Conservation (phyloP, 2,888 invertebrate genomes). For the Andrena bicolor region DNA sequence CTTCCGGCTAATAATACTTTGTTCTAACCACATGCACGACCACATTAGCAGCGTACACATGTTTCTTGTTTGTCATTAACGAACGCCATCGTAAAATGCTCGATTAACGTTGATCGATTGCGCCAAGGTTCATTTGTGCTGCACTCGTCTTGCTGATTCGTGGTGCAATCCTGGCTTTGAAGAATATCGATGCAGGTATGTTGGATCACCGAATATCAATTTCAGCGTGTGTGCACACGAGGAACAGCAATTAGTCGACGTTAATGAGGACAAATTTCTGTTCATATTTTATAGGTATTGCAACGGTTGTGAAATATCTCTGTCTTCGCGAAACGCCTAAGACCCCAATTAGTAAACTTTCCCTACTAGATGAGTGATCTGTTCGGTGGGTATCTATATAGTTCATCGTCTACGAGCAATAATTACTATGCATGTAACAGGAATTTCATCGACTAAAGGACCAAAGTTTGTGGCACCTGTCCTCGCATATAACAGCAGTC, state of each 20-base stretch:
- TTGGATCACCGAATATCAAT: constrained; percentile 45
- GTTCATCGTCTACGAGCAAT: neutral
- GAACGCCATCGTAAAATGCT: constrained; percentile 30
- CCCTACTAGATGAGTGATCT: neutral
- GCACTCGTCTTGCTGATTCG: constrained; percentile 11
- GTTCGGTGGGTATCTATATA: neutral
- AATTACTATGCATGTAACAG: too few species aligned
- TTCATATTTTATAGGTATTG: constrained; percentile 12
- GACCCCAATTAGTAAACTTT: constrained; percentile 13
- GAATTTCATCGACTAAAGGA: too few species aligned
- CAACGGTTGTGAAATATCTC: neutral
- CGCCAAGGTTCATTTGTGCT: constrained; percentile 21
- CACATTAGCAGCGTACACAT: constrained; percentile 4
- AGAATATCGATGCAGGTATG: constrained; percentile 31
- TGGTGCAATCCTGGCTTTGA: constrained; percentile 21
- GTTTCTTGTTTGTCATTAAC: constrained; percentile 47
- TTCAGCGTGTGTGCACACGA: constrained; percentile 3
- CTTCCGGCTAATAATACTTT: constrained; percentile 47
- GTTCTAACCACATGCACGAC: constrained; percentile 22
- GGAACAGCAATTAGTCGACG: constrained; percentile 19
- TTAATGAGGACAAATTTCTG: constrained; percentile 26
- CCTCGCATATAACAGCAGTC: too few species aligned
- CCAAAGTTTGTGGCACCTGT: too few species aligned
- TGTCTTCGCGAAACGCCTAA: neutral
- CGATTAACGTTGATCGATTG: constrained; percentile 56